Evolutionary conservation across 2,888 invertebrate genomes (phyloP).

Genomic region (Aphodius granarius): DNA sequence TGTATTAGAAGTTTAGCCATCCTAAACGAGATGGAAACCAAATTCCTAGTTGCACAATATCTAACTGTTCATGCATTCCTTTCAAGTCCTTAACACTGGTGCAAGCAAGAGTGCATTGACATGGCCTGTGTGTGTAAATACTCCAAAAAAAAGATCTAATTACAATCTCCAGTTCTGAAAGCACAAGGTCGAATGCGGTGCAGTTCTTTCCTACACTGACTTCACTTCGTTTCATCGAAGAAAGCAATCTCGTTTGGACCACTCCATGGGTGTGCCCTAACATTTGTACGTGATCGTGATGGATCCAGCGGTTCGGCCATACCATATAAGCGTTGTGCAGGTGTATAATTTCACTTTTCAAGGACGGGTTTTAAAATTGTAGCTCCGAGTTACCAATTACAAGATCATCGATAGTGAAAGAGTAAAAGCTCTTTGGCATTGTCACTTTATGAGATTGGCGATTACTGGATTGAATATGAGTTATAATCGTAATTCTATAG

Average conservation of each 20-base stretch:
- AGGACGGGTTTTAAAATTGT: background rate
- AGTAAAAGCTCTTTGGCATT: too few species aligned
- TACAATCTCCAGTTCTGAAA: background rate
- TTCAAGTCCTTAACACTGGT: background rate
- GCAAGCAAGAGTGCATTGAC: background rate
- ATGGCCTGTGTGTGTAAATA: background rate
- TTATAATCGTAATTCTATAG: too few species aligned
- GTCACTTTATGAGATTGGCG: too few species aligned
- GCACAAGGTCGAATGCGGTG: background rate
- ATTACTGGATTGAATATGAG: too few species aligned
- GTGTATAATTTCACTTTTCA: background rate
- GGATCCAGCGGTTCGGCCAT: background rate
- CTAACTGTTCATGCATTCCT: constrained; percentile 1
- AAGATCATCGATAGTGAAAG: constrained; percentile 11
- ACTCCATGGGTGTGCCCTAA: background rate
- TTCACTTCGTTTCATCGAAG: constrained; percentile 1
- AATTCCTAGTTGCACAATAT: background rate
- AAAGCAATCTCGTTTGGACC: constrained; percentile 6
- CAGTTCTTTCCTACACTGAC: background rate
- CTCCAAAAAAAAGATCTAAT: background rate
- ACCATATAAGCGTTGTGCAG: background rate
- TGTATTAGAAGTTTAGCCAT: too few species aligned
- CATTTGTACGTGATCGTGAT: background rate
- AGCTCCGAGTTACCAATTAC: constrained; percentile 1
- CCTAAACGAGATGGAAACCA: background rate